A percentile compares a stretch with the other conserved stretches of the same genome.
These are phyloP conservation scores for Muscicapa comitata DNA, from an alignment of 2,797 vertebrate species.

Conservation along the genomic window DNA sequence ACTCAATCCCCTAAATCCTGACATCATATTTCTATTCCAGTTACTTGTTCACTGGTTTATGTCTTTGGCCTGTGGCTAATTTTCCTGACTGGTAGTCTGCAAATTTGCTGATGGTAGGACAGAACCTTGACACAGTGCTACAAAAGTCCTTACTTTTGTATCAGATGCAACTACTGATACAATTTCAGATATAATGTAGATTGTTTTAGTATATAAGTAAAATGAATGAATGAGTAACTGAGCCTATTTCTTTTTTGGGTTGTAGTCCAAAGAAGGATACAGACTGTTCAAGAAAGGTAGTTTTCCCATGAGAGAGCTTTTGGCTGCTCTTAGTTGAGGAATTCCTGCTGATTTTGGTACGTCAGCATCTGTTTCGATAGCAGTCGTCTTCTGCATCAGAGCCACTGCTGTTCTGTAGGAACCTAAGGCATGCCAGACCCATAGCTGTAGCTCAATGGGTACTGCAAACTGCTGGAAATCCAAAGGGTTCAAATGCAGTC, in stretches of 20 bases:
- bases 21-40: not conserved
- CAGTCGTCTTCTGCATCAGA: not conserved
- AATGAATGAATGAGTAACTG: not conserved
- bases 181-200: not conserved
- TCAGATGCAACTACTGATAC: not conserved
- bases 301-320: not conserved
- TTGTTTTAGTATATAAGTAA: not conserved
- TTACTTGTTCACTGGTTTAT: not conserved
- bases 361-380: not conserved
- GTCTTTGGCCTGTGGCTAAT: not conserved
- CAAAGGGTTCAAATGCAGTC: not conserved
- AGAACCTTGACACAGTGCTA: not conserved
- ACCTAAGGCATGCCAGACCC: not conserved
- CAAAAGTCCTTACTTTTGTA: not conserved
- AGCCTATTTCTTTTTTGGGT: not conserved
- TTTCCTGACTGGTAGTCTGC: not conserved
- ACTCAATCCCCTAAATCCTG: not conserved
- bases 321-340: not conserved
- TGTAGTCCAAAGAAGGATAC: not conserved
- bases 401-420: not conserved
- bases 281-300: not conserved
- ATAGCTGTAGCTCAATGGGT: not conserved
- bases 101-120: not conserved
- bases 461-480: not conserved
- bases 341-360: conserved; percentile 21